Conservation (phyloP, 2,888 invertebrate species). For the Eudasyphora cyanicolor region DNA sequence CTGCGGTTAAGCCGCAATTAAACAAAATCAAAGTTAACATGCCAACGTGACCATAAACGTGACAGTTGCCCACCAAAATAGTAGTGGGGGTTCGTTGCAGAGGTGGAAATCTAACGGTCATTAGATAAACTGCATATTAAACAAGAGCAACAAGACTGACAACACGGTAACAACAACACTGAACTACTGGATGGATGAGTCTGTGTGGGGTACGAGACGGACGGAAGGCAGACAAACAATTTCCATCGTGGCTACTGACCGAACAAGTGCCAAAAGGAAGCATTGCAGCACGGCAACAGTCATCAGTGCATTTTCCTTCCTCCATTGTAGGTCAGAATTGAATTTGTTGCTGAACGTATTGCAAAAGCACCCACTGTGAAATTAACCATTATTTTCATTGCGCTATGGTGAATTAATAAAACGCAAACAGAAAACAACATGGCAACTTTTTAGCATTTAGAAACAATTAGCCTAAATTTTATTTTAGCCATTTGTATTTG, state of each 20-base stretch:
- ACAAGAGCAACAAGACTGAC: background rate
- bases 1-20: conserved; percentile 49
- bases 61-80: conserved; percentile 47
- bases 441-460: conserved; percentile 27
- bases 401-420: conserved; percentile 48
- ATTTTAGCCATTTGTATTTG: background rate
- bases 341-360: background rate
- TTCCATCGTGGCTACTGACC: background rate
- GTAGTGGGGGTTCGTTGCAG: background rate
- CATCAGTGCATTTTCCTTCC: background rate
- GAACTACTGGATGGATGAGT: too few species aligned
- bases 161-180: too few species aligned
- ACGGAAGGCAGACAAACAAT: too few species aligned
- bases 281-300: background rate
- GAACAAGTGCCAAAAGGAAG: background rate
- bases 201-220: background rate
- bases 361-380: conserved; percentile 54
- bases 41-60: conserved; percentile 62
- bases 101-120: background rate
- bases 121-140: conserved; percentile 26
- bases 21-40: conserved; percentile 49
- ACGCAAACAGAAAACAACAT: background rate
- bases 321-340: background rate
- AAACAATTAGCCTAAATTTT: conserved; percentile 52
- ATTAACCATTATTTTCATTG: conserved; percentile 49